These are phyloP conservation scores for Prostheceraeus crozeri DNA, from an alignment of 2,888 invertebrate genomes.

Conservation along the genomic window DNA sequence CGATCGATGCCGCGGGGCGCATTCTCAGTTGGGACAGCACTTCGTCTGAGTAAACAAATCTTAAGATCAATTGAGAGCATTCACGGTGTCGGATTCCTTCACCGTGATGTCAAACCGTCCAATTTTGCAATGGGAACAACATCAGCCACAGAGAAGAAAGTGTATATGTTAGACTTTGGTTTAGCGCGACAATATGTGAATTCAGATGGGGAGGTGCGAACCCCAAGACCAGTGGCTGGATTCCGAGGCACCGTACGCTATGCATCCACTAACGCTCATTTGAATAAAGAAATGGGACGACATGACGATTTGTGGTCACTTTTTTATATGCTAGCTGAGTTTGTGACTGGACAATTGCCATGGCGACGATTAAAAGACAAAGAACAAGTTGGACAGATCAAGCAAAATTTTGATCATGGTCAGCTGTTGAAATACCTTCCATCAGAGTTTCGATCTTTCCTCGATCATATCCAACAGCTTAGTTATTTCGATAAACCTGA, in stretches of 20 bases:
- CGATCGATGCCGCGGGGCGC: constrained; percentile 85
- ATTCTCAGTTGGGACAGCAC: constrained; percentile 90
- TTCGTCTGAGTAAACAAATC: constrained; percentile 87
- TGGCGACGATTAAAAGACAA: constrained; percentile 98
- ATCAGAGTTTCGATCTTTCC: constrained; percentile 68
- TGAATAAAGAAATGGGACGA: constrained; percentile 97
- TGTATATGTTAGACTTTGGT: constrained; percentile 96
- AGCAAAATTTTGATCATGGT: constrained; percentile 91
- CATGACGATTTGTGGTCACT: constrained; percentile 98
- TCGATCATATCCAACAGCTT: constrained; percentile 80
- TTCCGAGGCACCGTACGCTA: constrained; percentile 92
- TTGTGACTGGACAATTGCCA: constrained; percentile 91
- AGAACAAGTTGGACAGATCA: constrained; percentile 81
- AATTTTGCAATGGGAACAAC: constrained; percentile 98
- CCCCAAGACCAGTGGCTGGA: constrained; percentile 82
- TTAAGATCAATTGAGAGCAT: constrained; percentile 72
- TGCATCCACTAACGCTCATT: constrained; percentile 97
- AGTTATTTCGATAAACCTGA: constrained; percentile 88
- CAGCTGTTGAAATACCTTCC: constrained; percentile 53
- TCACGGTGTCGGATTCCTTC: constrained; percentile 94
- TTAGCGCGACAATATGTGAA: constrained; percentile 80
- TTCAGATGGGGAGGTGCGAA: constrained; percentile 79
- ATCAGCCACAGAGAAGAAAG: constrained; percentile 74
- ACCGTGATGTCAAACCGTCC: constrained; percentile 96
- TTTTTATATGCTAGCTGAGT: constrained; percentile 98